These are phyloP conservation scores for Heterotis niloticus DNA, from an alignment of 2,113 vertebrate genomes.

Conservation along the genomic window DNA sequence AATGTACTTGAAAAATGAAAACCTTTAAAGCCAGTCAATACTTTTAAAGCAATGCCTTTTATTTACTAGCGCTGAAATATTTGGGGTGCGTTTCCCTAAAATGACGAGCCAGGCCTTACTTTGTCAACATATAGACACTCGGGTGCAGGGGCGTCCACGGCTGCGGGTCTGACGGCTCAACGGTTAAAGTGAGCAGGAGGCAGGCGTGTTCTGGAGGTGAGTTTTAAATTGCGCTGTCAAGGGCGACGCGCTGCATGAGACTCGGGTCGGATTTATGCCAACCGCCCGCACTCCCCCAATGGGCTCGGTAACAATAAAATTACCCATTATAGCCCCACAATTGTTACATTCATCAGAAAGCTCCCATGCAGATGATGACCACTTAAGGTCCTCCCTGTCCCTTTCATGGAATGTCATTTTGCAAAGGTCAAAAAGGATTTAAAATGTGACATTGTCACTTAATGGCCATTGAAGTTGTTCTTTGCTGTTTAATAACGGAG, in stretches of 20 bases:
- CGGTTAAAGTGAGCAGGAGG: conserved; percentile 39
- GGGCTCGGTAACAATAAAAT: conserved; percentile 56
- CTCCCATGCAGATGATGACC: conserved; percentile 48
- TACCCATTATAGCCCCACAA: conserved; percentile 44
- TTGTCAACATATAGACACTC: no score
- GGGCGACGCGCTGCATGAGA: conserved; percentile 45
- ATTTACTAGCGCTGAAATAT: no score
- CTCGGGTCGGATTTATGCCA: conserved; percentile 45
- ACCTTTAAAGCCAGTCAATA: no score
- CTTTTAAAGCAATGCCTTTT: no score
- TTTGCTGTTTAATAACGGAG: conserved; percentile 39
- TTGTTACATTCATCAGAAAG: conserved; percentile 56
- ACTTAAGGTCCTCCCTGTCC: conserved; percentile 50
- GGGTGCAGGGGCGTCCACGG: no score
- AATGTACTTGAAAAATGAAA: no score
- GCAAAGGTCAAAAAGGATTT: conserved; percentile 51
- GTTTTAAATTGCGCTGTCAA: conserved; percentile 51
- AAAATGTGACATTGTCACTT: conserved; percentile 38
- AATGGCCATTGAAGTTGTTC: conserved; percentile 43
- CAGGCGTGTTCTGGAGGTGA: conserved; percentile 31
- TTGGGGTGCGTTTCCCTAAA: no score
- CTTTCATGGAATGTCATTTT: conserved; percentile 40
- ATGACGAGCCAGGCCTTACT: no score
- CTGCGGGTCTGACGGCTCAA: conserved; percentile 36
- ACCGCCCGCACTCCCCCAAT: conserved; percentile 39